phyloP scores from a whole-genome alignment of 1,140 invertebrate species.

The Zaprionus davidi region DNA sequence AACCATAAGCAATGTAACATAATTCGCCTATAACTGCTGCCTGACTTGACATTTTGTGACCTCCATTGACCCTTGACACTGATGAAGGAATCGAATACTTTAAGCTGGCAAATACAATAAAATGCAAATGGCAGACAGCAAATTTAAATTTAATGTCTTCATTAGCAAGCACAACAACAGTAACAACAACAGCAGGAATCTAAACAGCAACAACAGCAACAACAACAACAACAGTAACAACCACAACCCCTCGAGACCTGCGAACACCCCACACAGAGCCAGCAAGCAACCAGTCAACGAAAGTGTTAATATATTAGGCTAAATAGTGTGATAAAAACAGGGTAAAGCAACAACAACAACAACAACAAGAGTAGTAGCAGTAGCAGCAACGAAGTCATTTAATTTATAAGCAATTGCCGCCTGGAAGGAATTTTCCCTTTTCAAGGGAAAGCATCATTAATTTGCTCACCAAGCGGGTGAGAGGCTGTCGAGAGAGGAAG shows the following conservation, averaged over 20 bases:
- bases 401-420: constrained; percentile 72
- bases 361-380: constrained; percentile 37
- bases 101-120: constrained; percentile 25
- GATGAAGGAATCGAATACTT: background rate
- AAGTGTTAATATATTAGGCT: constrained; percentile 69
- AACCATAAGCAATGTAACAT: background rate
- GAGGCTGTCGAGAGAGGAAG: constrained; percentile 1
- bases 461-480: constrained; percentile 55
- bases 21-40: background rate
- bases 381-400: constrained; percentile 50
- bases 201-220: background rate
- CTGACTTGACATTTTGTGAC: background rate
- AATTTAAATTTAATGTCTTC: constrained; percentile 58
- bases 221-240: background rate
- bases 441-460: constrained; percentile 73
- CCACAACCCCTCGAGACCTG: constrained; percentile 2
- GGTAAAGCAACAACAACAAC: constrained; percentile 38
- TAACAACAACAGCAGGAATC: background rate
- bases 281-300: constrained; percentile 37
- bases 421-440: constrained; percentile 49
- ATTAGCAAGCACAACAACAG: constrained; percentile 30
- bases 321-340: constrained; percentile 73
- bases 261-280: background rate
- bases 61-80: constrained; percentile 10
- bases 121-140: constrained; percentile 41